Percentiles rank a stretch among this genome's conserved stretches.
These are phyloP conservation scores for Pedicia rivosa DNA, from an alignment of 2,888 invertebrate genomes.

Conservation along the genomic window DNA sequence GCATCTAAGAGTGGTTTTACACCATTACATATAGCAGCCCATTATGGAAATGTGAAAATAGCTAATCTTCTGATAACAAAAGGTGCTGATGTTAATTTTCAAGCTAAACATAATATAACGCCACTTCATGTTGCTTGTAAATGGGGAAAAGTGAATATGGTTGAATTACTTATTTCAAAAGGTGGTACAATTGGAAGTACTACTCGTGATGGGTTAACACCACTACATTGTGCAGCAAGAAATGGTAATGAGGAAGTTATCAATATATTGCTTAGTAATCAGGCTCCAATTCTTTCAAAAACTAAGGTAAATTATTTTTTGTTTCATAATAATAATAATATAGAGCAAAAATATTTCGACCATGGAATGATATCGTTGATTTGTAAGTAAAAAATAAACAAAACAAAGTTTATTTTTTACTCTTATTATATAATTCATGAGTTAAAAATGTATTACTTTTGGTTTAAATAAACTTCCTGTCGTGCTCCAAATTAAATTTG, in stretches of 20 bases:
- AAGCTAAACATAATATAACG: conserved; percentile 96
- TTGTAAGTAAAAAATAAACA: no score
- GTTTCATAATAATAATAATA: no score
- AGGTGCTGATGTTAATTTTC: conserved; percentile 89
- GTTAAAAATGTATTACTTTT: no score
- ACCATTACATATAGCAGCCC: conserved; percentile 94
- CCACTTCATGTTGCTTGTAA: conserved; percentile 96
- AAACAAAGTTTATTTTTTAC: no score
- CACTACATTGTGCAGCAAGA: conserved; percentile 91
- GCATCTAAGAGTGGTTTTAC: conserved; percentile 97
- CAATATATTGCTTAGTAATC: conserved; percentile 69
- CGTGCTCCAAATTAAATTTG: no score
- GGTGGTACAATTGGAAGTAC: conserved; percentile 85
- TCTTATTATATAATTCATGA: no score
- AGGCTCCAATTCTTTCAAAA: conserved; percentile 87
- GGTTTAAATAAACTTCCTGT: no score
- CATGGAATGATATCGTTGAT: no score
- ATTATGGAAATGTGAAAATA: conserved; percentile 94
- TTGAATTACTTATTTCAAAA: conserved; percentile 71
- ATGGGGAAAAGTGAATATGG: conserved; percentile 95
- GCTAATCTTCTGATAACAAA: conserved; percentile 75
- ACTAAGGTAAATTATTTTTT: conserved; percentile 59
- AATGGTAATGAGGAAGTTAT: conserved; percentile 94
- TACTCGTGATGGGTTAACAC: conserved; percentile 89
- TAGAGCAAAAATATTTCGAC: no score